Evolutionary conservation across 2,113 vertebrate genomes (phyloP).

Genomic region (Smithornis capensis): DNA sequence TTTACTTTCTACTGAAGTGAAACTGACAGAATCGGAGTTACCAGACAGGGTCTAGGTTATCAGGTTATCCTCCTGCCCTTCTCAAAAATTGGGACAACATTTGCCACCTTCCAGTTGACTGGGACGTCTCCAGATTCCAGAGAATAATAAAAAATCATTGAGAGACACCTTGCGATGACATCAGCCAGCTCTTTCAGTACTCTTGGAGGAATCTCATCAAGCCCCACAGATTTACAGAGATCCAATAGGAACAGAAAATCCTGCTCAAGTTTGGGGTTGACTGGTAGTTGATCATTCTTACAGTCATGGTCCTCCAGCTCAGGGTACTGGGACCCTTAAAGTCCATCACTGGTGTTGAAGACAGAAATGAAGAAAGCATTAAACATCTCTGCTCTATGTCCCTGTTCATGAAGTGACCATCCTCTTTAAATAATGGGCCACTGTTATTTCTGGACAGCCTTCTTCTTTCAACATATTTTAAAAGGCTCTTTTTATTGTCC

Average conservation of each 20-base stretch:
- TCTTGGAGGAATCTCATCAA: background rate
- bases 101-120: background rate
- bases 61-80: background rate
- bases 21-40: background rate
- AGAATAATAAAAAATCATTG: background rate
- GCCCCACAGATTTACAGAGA: background rate
- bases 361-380: background rate
- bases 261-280: background rate
- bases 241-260: background rate
- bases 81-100: background rate
- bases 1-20: background rate
- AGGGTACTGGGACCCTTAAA: background rate
- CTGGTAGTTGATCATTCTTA: background rate
- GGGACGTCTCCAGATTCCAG: background rate
- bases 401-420: background rate
- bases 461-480: background rate
- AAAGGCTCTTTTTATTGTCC: background rate
- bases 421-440: background rate
- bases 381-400: background rate
- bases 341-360: fast-evolving
- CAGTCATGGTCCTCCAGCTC: background rate
- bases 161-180: background rate
- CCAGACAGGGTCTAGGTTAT: background rate
- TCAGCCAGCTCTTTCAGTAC: background rate
- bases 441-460: background rate